Conservation (phyloP, 2,888 invertebrate species). For the Clistopyga incitator region DNA sequence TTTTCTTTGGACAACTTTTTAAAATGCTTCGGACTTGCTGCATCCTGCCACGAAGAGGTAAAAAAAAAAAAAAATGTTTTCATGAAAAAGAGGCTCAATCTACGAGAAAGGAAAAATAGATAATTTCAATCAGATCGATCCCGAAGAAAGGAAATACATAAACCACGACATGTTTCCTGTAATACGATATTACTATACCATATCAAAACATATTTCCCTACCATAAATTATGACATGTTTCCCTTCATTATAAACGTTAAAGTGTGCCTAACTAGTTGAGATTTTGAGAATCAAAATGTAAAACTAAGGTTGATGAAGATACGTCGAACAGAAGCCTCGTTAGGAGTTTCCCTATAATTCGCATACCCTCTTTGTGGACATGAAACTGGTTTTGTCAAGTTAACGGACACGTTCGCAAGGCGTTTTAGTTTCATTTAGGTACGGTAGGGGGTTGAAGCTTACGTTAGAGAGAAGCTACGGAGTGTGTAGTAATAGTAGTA, state of each 20-base stretch:
- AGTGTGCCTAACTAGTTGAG: too few relatives aligned
- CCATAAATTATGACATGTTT: too few relatives aligned
- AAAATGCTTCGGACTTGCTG: too few relatives aligned
- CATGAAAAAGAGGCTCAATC: too few relatives aligned
- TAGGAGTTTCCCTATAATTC: conserved; percentile 46
- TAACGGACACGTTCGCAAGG: conserved; percentile 62
- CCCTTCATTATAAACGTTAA: too few relatives aligned
- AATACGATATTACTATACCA: too few relatives aligned
- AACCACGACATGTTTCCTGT: too few relatives aligned
- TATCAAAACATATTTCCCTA: too few relatives aligned
- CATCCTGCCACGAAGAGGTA: too few relatives aligned
- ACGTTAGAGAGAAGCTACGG: conserved; percentile 48
- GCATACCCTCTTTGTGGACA: conserved; percentile 54
- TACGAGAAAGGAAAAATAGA: neutral
- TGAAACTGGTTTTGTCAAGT: conserved; percentile 65
- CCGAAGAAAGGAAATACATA: too few relatives aligned
- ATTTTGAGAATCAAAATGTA: neutral
- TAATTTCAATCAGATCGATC: neutral
- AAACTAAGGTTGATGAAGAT: neutral
- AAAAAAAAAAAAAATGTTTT: too few relatives aligned
- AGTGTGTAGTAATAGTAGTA: conserved; percentile 30
- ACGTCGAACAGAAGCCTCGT: conserved; percentile 24
- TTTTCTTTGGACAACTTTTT: too few relatives aligned
- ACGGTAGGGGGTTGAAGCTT: conserved; percentile 55
- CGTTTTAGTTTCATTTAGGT: conserved; percentile 69